Evolutionary conservation across 2,797 vertebrate species (phyloP).

Genomic region (Calcarius lapponicus): DNA sequence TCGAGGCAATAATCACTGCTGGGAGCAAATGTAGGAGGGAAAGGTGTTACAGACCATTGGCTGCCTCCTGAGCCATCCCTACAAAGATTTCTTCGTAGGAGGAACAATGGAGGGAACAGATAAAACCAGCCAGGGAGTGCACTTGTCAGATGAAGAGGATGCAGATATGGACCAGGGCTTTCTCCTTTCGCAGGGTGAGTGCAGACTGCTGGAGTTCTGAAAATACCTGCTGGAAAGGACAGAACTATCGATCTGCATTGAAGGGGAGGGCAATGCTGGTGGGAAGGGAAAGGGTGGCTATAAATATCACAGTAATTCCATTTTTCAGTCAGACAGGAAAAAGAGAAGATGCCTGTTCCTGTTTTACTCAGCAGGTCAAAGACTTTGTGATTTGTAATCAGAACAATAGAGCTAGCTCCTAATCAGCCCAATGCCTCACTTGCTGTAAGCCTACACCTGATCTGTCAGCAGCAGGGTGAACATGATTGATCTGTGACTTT

Average conservation of each 20-base stretch:
- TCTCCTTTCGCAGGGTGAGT: not conserved
- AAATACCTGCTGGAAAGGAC: not conserved
- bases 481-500: not conserved
- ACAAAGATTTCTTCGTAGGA: not conserved
- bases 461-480: not conserved
- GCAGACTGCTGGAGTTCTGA: not conserved
- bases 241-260: constrained; percentile 36
- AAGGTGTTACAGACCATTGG: not conserved
- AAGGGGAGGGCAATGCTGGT: not conserved
- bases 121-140: not conserved
- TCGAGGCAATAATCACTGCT: not conserved
- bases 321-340: not conserved
- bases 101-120: not conserved
- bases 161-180: not conserved
- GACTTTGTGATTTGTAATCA: constrained; percentile 1
- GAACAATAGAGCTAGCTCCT: not conserved
- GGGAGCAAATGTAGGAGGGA: not conserved
- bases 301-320: constrained; percentile 2
- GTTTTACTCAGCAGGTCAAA: constrained; percentile 18
- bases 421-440: not conserved
- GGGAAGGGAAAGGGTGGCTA: not conserved
- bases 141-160: not conserved
- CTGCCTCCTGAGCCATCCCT: not conserved
- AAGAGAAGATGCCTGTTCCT: not conserved
- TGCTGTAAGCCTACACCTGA: not conserved